Conservation (phyloP, 2,888 invertebrate species). For the Dyspetes luteomarginatus region DNA sequence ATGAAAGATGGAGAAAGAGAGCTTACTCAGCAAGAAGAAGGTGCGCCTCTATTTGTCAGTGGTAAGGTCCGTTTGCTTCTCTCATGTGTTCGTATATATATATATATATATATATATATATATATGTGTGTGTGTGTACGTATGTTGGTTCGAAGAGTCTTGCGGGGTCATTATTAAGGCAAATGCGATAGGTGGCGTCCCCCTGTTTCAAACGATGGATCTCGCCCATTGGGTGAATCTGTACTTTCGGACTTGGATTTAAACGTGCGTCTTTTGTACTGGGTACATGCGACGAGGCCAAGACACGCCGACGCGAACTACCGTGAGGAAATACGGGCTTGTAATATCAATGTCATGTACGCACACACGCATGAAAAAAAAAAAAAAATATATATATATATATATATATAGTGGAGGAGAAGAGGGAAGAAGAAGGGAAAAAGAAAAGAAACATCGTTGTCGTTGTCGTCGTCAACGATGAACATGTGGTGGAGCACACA, state of each 20-base stretch:
- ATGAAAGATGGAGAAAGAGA: slow-evolving; percentile 1
- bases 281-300: slow-evolving; percentile 15
- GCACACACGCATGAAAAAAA: slow-evolving; percentile 65
- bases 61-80: slow-evolving; percentile 7
- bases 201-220: slow-evolving; percentile 58
- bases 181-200: slow-evolving; percentile 44
- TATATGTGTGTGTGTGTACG: not conserved
- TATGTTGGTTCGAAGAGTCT: slow-evolving; percentile 54
- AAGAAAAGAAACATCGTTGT: slow-evolving; percentile 66
- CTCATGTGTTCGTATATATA: not conserved
- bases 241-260: slow-evolving; percentile 73
- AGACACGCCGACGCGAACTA: slow-evolving; percentile 49
- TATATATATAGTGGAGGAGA: slow-evolving; percentile 28
- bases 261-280: slow-evolving; percentile 62
- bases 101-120: not conserved
- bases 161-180: slow-evolving; percentile 43
- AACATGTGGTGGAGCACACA: slow-evolving; percentile 48
- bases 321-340: slow-evolving; percentile 66
- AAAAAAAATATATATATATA: not conserved
- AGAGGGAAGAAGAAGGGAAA: slow-evolving; percentile 41
- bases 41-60: slow-evolving; percentile 50
- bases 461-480: slow-evolving; percentile 33
- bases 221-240: slow-evolving; percentile 71
- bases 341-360: slow-evolving; percentile 42
- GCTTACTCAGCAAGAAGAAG: slow-evolving; percentile 38